phyloP scores from a whole-genome alignment of 2,888 invertebrate genomes.

The Fabriciana adippe region DNA sequence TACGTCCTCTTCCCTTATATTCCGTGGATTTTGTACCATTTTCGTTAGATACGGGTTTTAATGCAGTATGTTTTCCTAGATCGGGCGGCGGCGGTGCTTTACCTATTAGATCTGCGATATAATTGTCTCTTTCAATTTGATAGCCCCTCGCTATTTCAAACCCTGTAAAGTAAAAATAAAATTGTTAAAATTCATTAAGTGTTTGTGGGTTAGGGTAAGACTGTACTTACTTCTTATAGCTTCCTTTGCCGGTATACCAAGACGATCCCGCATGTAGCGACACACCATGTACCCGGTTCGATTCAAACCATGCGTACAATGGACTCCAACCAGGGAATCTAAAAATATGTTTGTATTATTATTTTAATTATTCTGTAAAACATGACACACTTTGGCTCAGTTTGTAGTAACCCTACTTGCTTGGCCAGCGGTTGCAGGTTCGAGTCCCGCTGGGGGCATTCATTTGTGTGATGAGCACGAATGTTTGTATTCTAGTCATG shows the following conservation, averaged over 20 bases:
- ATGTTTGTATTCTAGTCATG: too few relatives aligned
- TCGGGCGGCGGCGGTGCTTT: conserved; percentile 51
- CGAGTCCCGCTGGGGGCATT: too few relatives aligned
- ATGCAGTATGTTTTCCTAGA: conserved; percentile 47
- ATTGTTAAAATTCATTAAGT: neutral
- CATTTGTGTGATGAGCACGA: too few relatives aligned
- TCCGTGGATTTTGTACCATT: conserved; percentile 42
- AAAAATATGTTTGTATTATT: conserved; percentile 53
- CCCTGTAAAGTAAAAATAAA: conserved; percentile 62
- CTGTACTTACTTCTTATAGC: conserved; percentile 81
- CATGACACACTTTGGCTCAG: too few relatives aligned
- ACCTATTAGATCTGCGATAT: conserved; percentile 70
- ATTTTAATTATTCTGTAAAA: too few relatives aligned
- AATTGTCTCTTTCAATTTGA: conserved; percentile 84
- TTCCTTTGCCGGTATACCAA: conserved; percentile 78
- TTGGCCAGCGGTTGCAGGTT: too few relatives aligned
- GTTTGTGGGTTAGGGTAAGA: neutral
- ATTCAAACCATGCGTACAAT: conserved; percentile 92
- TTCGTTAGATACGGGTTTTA: conserved; percentile 36
- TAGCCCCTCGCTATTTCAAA: conserved; percentile 86
- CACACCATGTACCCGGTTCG: conserved; percentile 91
- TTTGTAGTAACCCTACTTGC: too few relatives aligned
- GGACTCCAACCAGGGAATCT: conserved; percentile 89
- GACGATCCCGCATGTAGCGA: conserved; percentile 85
- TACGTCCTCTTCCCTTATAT: conserved; percentile 29